A percentile compares a stretch with the other conserved stretches of the same genome.
phyloP scores from a whole-genome alignment of 2,113 vertebrate genomes.

The Myocastor coypus region DNA sequence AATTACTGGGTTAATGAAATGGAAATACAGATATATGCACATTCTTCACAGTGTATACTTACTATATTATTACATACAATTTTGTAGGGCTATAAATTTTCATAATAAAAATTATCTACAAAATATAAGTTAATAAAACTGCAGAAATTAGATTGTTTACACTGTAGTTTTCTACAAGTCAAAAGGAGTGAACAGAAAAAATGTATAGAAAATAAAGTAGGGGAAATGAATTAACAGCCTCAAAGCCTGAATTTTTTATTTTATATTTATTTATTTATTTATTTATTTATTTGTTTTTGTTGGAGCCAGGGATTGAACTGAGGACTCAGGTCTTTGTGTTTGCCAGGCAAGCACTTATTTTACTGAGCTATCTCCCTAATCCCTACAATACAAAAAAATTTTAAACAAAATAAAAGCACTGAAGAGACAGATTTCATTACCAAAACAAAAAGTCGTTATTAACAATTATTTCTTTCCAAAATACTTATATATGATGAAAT shows the following conservation, averaged over 20 bases:
- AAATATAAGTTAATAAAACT: neutral
- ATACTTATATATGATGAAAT: neutral
- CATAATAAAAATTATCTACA: conserved; percentile 13
- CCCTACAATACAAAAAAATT: no score
- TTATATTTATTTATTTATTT: no score
- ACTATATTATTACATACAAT: neutral
- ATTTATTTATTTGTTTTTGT: no score
- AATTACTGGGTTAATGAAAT: neutral
- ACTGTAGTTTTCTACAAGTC: neutral
- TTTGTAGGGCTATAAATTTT: neutral
- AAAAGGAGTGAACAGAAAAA: neutral
- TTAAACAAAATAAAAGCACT: neutral
- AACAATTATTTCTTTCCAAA: neutral
- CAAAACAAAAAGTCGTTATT: neutral
- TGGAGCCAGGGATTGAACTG: no score
- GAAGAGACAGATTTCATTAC: neutral
- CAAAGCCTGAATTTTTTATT: no score
- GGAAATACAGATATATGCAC: neutral
- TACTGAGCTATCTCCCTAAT: no score
- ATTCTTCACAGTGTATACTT: neutral
- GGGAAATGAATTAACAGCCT: neutral
- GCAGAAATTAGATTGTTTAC: neutral
- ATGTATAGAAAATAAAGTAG: neutral
- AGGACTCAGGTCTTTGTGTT: no score
- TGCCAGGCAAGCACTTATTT: no score